phyloP scores from a whole-genome alignment of 2,113 vertebrate species.

The Tympanuchus pallidicinctus region DNA sequence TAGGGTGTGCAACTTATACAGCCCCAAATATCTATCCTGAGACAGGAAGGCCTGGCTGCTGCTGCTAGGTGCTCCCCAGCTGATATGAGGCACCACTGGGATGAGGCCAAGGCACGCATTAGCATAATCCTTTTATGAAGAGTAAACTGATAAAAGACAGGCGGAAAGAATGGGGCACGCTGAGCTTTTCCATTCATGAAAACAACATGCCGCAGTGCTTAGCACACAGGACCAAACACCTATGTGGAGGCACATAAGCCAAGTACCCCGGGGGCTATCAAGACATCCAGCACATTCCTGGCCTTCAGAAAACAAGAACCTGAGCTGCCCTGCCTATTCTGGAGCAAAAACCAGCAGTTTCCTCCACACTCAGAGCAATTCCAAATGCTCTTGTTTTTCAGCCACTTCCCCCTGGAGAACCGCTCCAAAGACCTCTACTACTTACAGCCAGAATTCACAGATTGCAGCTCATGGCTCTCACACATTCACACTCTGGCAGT shows the following conservation, averaged over 20 bases:
- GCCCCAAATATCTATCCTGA: not conserved
- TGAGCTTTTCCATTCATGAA: not conserved
- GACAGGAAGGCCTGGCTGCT: not conserved
- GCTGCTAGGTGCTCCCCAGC: not conserved
- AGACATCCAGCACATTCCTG: not conserved
- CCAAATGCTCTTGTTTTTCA: not conserved
- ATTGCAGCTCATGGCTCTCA: not conserved
- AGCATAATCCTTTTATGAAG: not conserved
- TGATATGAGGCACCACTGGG: not conserved
- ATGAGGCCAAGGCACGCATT: not conserved
- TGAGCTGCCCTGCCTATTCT: not conserved
- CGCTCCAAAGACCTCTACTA: not conserved
- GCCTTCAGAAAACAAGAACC: not conserved
- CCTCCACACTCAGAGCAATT: not conserved
- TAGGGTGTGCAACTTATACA: fast-evolving
- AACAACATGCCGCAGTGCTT: fast-evolving
- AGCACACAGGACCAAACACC: not conserved
- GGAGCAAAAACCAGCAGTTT: slow-evolving; percentile 7
- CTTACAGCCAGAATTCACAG: not conserved
- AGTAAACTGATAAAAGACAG: slow-evolving; percentile 3
- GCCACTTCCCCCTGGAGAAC: not conserved
- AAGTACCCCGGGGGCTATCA: fast-evolving
- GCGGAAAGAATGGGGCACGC: fast-evolving
- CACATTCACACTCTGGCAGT: not conserved
- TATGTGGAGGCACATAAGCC: not conserved